Base-by-base conservation (phyloP, 2,113 vertebrate genomes). In the Ahaetulla prasina region DNA sequence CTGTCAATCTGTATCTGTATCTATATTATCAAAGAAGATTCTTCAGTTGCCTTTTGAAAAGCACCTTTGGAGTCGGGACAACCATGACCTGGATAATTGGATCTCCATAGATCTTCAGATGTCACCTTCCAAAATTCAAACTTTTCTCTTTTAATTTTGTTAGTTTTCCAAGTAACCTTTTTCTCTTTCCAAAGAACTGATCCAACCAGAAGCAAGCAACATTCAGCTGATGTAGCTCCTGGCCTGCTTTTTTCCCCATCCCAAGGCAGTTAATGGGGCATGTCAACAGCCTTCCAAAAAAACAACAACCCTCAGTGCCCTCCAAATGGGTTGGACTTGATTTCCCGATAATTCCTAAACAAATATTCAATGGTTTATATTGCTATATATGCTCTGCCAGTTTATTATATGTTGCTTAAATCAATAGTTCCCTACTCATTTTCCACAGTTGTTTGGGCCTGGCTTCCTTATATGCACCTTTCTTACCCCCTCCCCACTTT, bases 401-500 rank as follows among this genome's bases (percentile, higher is more conserved):
- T 9, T 9, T 55, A 45, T 39, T 57, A 0, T 14, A 45, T 27
- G 35, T 45, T 16, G 54, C 20, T 47, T 55, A 8, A 60, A 45
- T 25, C 25, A 25, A 23, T 30, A 39, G 18, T 39, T 84, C n/a
- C 49, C 35, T 27, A 2, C 1, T 27, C 1, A 89, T 30, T 89
- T n/a, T 89, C 45, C 22, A 30, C 35, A 16, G 68, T 53, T 23
- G 39, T 27, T 23, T 47, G 27, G 30, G 80, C 2, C 20, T 22
- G 14, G 11, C 43, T 55, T 5, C 1, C 53, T 22, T 43, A 3
- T 0, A 3, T 0, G 47, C 20, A 6, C 25, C 49, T 53, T 52
- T 10, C 30, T 6, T 50, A n/a, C 52, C n/a, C 4, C 55, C 2
- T 6, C 50, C 50, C 53, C 25, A n/a, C 85, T 85, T 92, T 55